These are phyloP conservation scores for Oryzias dopingdopingensis DNA, from an alignment of 2,797 vertebrate species.

Conservation along the genomic window DNA sequence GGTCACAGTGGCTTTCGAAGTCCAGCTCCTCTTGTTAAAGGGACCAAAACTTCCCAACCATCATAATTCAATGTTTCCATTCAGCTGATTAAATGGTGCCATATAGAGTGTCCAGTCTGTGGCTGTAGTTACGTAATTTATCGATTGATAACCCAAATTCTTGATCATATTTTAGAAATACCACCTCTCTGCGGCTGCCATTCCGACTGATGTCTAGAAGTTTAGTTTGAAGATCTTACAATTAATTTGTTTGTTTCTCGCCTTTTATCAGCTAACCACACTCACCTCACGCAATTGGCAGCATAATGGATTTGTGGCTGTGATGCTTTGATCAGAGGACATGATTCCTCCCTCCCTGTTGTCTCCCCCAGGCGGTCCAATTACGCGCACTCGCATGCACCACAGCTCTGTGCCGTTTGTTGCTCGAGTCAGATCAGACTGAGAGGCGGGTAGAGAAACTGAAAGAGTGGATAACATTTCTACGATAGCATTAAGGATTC, in stretches of 20 bases:
- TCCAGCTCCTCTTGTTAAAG: background rate
- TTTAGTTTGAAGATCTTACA: slow-evolving; percentile 17
- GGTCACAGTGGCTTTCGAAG: no score
- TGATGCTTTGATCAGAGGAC: slow-evolving; percentile 66
- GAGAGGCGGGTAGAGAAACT: slow-evolving; percentile 1
- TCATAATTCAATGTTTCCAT: slow-evolving; percentile 41
- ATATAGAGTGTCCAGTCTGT: background rate
- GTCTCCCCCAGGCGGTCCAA: slow-evolving; percentile 56
- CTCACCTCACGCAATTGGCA: slow-evolving; percentile 33
- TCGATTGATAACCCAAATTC: slow-evolving; percentile 24
- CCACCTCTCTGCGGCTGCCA: slow-evolving; percentile 6
- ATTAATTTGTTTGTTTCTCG: slow-evolving; percentile 4
- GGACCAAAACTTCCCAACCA: slow-evolving; percentile 5
- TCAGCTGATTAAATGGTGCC: slow-evolving; percentile 34
- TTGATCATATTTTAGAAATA: slow-evolving; percentile 14
- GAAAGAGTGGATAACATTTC: slow-evolving; percentile 24
- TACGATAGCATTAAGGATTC: slow-evolving; percentile 37
- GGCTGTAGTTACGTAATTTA: slow-evolving; percentile 33
- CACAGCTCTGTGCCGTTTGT: slow-evolving; percentile 37
- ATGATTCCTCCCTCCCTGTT: slow-evolving; percentile 68
- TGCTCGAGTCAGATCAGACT: slow-evolving; percentile 51
- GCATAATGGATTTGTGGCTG: slow-evolving; percentile 31
- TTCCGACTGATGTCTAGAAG: background rate
- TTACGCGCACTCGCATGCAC: slow-evolving; percentile 20
- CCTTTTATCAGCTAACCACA: slow-evolving; percentile 28